Evolutionary conservation across 1,140 invertebrate species (phyloP), one percentile per base, ranked within the genome.

Genomic region (Hermetia illucens): DNA sequence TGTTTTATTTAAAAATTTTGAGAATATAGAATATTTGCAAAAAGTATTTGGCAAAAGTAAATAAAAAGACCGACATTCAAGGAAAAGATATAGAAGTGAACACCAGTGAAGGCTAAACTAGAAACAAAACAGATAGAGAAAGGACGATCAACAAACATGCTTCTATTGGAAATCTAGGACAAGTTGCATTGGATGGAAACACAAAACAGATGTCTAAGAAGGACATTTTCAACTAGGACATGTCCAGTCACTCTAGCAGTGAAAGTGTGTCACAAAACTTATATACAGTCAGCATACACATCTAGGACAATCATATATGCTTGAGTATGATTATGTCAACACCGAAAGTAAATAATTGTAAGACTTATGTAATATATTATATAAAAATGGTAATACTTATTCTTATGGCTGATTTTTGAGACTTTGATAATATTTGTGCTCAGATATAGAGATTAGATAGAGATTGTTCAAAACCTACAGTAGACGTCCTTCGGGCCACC

Each of bases 401-500:
- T 32, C 42, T 51, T 24, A 21, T 17, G 29, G 43, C 50, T 51
- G 50, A 40, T 36, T 45, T 37, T 52, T 51, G 47, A 47, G 45
- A 51, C 40, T 44, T 38, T 34, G 13, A 53, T 53, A 51, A 51
- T 45, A 35, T 25, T 37, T 40, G 34, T 38, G 40, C 18, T 32
- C 18, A 15, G 5, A 32, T 15, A 32, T 17, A 32, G 30, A 32
- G 18, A 32, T 32, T 15, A 34, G 21, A 34, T 34, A 43, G n/a
- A n/a, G n/a, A n/a, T n/a, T 35, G 16, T 32, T 13, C 45, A 43
- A 49, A 70, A 72, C 70, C 69, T 72, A 72, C 70, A 72, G 59
- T 72, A 72, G 42, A 63, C 60, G 62, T 72, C 69, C 66, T 72
- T 72, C 60, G 70, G 72, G 74, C 83, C 84, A 71, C 82, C 72